Conservation (phyloP, 2,113 vertebrate species). For the Cichladusa arquata region DNA sequence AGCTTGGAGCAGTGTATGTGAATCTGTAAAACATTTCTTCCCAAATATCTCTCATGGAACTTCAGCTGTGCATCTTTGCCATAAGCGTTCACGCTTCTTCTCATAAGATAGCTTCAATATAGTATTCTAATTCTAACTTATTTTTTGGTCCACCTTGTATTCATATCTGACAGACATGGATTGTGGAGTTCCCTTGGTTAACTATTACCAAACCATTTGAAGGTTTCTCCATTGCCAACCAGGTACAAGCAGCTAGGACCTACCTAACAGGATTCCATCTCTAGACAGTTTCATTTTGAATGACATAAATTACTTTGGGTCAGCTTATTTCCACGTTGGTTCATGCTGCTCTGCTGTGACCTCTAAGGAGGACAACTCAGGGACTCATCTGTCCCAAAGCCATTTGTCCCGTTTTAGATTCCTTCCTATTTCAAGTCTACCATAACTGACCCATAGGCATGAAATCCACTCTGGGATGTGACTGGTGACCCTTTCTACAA, state of each 20-base stretch:
- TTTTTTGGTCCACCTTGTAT: neutral
- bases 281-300: neutral
- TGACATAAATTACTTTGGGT: neutral
- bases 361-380: neutral
- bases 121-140: neutral
- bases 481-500: neutral
- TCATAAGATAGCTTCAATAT: neutral
- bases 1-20: neutral
- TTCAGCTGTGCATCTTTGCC: neutral
- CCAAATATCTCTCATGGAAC: neutral
- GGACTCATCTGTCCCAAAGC: neutral
- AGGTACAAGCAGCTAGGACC: neutral
- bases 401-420: neutral
- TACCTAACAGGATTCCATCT: neutral
- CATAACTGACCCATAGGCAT: neutral
- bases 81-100: fast-evolving
- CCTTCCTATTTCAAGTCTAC: neutral
- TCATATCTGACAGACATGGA: neutral
- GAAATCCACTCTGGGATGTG: neutral
- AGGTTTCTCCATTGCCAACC: neutral
- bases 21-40: neutral
- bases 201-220: neutral
- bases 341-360: neutral
- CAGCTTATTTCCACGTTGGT: neutral
- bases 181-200: neutral